Evolutionary conservation across 30 jellyfish, hydroid and myxozoan species (phyloP).

Genomic region (Clytia hemisphaerica): DNA sequence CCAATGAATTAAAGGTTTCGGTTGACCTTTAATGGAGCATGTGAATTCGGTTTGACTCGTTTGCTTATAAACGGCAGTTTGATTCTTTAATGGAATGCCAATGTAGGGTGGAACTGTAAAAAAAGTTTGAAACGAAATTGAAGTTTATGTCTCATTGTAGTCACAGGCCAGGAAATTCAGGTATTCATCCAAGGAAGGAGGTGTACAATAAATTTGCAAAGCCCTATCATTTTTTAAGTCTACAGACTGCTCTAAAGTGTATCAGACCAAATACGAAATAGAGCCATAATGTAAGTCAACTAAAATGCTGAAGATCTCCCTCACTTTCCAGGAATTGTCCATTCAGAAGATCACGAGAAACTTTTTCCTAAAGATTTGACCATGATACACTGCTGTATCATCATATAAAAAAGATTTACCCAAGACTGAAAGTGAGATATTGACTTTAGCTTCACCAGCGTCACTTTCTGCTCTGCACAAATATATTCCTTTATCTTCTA

Average conservation of each 20-base stretch:
- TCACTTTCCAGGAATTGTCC: too few species aligned
- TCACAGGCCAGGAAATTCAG: neutral
- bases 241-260: too few species aligned
- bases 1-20: slow-evolving; percentile 39
- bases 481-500: slow-evolving; percentile 40
- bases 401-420: too few species aligned
- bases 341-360: too few species aligned
- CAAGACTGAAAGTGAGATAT: slow-evolving; percentile 26
- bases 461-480: slow-evolving; percentile 30
- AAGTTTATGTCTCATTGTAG: neutral
- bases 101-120: slow-evolving; percentile 44
- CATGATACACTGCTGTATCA: too few species aligned
- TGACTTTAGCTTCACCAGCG: slow-evolving; percentile 28
- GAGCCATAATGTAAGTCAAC: too few species aligned
- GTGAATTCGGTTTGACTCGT: slow-evolving; percentile 8
- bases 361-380: too few species aligned
- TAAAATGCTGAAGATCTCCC: too few species aligned
- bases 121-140: neutral
- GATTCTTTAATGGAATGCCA: slow-evolving; percentile 2
- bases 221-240: too few species aligned
- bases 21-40: slow-evolving; percentile 33
- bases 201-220: neutral
- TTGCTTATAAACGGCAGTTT: slow-evolving; percentile 23
- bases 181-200: neutral
- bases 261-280: too few species aligned